Conservation (phyloP, 2,797 vertebrate species). For the Crenichthys baileyi region DNA sequence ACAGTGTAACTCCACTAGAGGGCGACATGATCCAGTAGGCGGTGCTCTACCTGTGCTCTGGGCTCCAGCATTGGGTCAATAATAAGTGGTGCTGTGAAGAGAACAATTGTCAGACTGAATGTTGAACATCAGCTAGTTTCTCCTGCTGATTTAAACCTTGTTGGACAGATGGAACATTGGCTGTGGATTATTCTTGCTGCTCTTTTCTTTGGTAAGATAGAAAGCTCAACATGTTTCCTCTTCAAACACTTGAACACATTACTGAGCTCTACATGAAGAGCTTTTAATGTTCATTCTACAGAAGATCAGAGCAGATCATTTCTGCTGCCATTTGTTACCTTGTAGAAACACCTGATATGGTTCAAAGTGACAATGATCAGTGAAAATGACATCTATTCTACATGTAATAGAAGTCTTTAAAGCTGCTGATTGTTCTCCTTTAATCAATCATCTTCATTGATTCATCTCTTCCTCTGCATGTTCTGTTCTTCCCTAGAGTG, state of each 20-base stretch:
- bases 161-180: slow-evolving; percentile 13
- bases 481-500: slow-evolving; percentile 13
- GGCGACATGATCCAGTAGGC: too few relatives aligned
- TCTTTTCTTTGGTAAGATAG: slow-evolving; percentile 8
- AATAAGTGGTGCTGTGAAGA: neutral
- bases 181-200: slow-evolving; percentile 1
- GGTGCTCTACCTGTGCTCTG: too few relatives aligned
- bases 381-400: too few relatives aligned
- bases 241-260: too few relatives aligned
- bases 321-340: too few relatives aligned
- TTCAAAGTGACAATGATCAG: too few relatives aligned
- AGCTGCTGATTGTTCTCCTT: slow-evolving; percentile 9
- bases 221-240: too few relatives aligned
- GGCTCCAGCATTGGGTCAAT: neutral
- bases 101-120: neutral
- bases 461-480: slow-evolving; percentile 10
- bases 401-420: neutral
- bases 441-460: slow-evolving; percentile 8
- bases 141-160: slow-evolving; percentile 6
- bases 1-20: neutral
- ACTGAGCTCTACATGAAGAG: too few relatives aligned
- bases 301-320: too few relatives aligned
- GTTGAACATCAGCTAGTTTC: slow-evolving; percentile 18
- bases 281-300: too few relatives aligned
- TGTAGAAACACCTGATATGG: too few relatives aligned